Base-by-base conservation (phyloP, 2,797 vertebrate species). In the Otolemur crassicaudatus region DNA sequence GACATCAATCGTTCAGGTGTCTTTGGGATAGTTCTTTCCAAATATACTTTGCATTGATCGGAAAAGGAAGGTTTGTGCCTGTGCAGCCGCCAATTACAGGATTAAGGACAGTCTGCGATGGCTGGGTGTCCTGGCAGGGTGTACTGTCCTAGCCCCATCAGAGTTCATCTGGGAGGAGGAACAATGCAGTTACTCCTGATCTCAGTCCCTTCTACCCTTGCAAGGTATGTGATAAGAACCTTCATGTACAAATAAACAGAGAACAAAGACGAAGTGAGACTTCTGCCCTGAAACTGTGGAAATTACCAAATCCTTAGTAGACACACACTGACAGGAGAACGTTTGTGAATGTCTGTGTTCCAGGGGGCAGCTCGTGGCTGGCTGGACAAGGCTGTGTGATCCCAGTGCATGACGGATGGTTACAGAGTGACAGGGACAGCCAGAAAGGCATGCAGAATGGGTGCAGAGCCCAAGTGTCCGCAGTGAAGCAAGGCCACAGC, bases 1-100 rank as follows among this genome's bases (percentile, higher is more conserved):
- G 98, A 98, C 99, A 99, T 98, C 98, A 98, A 99, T 99, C 98
- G 98, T 98, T 98, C 98, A 94, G 96, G 98, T 98, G 87, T 94
- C 98, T 99, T 99, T 97, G 98, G 98, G 99, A 98, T 98, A 98
- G 97, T 95, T 98, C 96, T 98, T 99, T 98, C 98, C 98, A 99
- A 99, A 99, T 94, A 86, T 90, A 96, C 89, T 99, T 99, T 99
- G 98, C 98, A 99, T 99, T 99, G 99, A 99, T 99, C n/a, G 96
- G 98, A 95, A 98, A 98, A 98, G 95, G 89, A 96, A 97, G 96
- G 92, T 95, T 95, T 98, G 98, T 97, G 97, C 98, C 98, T 98
- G 98, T 97, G 97, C 94, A 98, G 98, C 98, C 96, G 92, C 96
- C 95, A 97, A 96, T 98, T 98, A 97, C 97, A 98, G 98, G 98